Conservation (phyloP, 2,113 vertebrate species). For the Morone saxatilis region DNA sequence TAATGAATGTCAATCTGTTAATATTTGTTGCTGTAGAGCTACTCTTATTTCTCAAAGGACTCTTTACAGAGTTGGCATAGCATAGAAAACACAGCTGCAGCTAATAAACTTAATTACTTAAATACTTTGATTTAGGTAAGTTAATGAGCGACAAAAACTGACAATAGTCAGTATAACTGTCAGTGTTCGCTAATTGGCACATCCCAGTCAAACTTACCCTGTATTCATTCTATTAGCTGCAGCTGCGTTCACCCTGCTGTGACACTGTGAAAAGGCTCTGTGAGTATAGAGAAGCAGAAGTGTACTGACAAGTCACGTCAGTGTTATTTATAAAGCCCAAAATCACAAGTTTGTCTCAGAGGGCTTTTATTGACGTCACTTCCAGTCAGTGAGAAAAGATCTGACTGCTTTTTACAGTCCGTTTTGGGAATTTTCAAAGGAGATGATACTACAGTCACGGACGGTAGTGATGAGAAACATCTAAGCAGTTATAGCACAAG, state of each 20-base stretch:
- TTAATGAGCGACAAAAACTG: neutral
- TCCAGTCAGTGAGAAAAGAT: constrained; percentile 45
- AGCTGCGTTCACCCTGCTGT: constrained; percentile 34
- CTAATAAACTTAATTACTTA: neutral
- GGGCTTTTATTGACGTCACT: constrained; percentile 58
- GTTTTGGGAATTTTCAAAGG: constrained; percentile 40
- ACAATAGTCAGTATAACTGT: neutral
- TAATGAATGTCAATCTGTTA: neutral
- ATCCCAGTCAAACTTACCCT: neutral
- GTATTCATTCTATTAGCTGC: constrained; percentile 7
- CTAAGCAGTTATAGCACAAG: neutral
- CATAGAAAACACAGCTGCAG: constrained; percentile 42
- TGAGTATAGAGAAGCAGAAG: constrained; percentile 14
- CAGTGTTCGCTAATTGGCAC: neutral
- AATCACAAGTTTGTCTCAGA: constrained; percentile 63
- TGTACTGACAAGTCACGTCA: constrained; percentile 35
- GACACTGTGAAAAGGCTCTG: constrained; percentile 35
- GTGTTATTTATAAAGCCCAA: constrained; percentile 56
- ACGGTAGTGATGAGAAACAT: constrained; percentile 1
- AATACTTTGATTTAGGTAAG: constrained; percentile 6
- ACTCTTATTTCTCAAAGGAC: neutral
- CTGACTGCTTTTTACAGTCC: constrained; percentile 28
- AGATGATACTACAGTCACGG: constrained; percentile 15
- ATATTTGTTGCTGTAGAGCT: neutral
- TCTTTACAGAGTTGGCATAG: neutral